A percentile compares a stretch with the other conserved stretches of the same genome.
These are phyloP conservation scores for Coregonus suidteri DNA, from an alignment of 2,797 vertebrate genomes.

Conservation along the genomic window DNA sequence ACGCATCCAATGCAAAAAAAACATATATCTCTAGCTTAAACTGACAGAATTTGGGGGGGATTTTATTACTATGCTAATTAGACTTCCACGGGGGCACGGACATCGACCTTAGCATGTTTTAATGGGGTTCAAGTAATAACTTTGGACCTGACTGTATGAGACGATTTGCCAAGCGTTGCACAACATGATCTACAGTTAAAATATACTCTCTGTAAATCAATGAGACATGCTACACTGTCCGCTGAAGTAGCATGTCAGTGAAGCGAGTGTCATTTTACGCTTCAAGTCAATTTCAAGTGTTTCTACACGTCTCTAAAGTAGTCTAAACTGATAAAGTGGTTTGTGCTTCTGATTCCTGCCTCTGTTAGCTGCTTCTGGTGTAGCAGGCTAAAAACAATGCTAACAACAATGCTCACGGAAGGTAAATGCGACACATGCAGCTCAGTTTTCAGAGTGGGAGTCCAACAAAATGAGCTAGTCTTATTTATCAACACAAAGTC, in stretches of 20 bases:
- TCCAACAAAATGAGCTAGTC: neutral
- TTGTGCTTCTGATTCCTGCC: neutral
- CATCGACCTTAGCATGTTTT: too few relatives aligned
- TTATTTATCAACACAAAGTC: neutral
- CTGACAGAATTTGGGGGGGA: too few relatives aligned
- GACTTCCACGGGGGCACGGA: too few relatives aligned
- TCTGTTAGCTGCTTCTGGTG: neutral
- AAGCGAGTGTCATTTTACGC: neutral
- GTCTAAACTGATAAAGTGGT: neutral
- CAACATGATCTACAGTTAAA: neutral
- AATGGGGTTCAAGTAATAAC: too few relatives aligned
- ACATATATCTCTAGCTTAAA: too few relatives aligned
- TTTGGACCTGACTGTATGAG: too few relatives aligned
- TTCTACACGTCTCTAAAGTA: neutral
- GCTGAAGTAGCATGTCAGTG: neutral
- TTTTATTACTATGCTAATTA: too few relatives aligned
- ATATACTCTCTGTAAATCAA: neutral
- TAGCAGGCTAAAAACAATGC: neutral
- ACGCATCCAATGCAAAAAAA: too few relatives aligned
- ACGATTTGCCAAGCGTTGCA: too few relatives aligned
- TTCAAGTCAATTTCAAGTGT: neutral
- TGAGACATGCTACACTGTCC: neutral
- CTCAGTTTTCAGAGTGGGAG: too few relatives aligned
- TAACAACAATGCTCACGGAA: too few relatives aligned
- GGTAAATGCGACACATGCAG: too few relatives aligned